phyloP scores from a whole-genome alignment of 2,797 vertebrate species.

The Enteromius thamalakanensis region DNA sequence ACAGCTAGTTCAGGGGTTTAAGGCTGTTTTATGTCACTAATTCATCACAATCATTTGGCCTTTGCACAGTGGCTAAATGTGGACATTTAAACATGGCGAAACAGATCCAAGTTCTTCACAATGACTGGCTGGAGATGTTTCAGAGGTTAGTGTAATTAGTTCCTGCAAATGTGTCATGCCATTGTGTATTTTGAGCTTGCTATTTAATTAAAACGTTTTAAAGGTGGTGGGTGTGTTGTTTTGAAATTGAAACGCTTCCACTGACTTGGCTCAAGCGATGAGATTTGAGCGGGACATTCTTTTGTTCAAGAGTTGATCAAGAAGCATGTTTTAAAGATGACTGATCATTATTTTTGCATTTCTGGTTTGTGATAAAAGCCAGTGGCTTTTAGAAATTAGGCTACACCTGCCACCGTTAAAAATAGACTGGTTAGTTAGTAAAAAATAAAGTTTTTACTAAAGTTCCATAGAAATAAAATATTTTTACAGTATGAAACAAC shows the following conservation, averaged over 20 bases:
- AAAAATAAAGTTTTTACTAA: no score
- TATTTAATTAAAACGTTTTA: not conserved
- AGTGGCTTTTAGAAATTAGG: not conserved
- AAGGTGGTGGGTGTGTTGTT: not conserved
- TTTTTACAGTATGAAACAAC: not conserved
- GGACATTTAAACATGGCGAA: not conserved
- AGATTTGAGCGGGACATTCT: not conserved
- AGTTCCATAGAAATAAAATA: no score
- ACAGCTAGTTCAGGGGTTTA: not conserved
- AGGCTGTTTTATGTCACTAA: slow-evolving; percentile 6
- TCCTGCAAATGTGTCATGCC: not conserved
- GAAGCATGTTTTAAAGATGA: not conserved
- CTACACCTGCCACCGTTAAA: not conserved
- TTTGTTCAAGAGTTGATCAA: not conserved
- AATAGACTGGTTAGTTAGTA: no score
- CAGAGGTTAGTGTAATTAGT: not conserved
- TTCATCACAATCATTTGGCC: slow-evolving; percentile 29
- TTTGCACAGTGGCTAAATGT: slow-evolving; percentile 1
- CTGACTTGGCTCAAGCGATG: not conserved
- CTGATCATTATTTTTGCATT: not conserved
- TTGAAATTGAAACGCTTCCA: not conserved
- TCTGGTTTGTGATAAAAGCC: not conserved
- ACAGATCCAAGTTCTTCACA: not conserved
- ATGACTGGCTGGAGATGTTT: not conserved
- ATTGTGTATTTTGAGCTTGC: not conserved